Base-by-base conservation (phyloP, 2,888 invertebrate genomes). In the Drosophila nigricruria region DNA sequence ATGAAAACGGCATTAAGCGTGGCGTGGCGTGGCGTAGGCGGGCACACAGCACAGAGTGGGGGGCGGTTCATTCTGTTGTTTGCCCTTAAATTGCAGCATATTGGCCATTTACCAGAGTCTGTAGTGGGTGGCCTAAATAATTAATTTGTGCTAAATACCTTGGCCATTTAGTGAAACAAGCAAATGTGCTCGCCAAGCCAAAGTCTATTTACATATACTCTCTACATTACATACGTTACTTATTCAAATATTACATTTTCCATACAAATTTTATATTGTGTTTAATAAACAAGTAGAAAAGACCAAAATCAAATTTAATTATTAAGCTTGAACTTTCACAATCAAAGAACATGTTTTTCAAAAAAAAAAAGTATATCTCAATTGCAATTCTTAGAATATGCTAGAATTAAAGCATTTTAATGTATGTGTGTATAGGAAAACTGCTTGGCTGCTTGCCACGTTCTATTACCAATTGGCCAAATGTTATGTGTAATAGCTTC, bases 121-220 rank as follows among this genome's bases (percentile, higher is more conserved):
- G 40, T 62, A 54, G 66, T 77, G 74, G 70, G 77, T 45, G 70
- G 77, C 70, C 74, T 90, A 83, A 90, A 91, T 90, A 85, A 90
- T 91, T 90, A 77, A 90, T 76, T 62, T 58, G 66, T 82, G 78
- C 91, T 90, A 90, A 90, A 90, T 90, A 86, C 90, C 86, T 83
- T 74, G 82, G 89, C 86, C 89, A 88, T 91, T 90, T 89, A 82
- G 82, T 67, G 64, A 60, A 73, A 27, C 60, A 66, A 66, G 57
- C 70, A 70, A 54, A 40, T 47, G 12, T 42, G 34, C 18, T 23
- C 30, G 20, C 10, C 50, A 34, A 27, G 12, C 12, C 58, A 50
- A 67, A 23, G 14, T 25, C 1, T 56, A 0, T 50, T 60, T 67
- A 58, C 64, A 27, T 25, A 68, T 38, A 66, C 68, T 14, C 68